A percentile compares a stretch with the other conserved stretches of the same genome.
phyloP scores from a whole-genome alignment of 2,113 vertebrate species.

The Upupa epops region DNA sequence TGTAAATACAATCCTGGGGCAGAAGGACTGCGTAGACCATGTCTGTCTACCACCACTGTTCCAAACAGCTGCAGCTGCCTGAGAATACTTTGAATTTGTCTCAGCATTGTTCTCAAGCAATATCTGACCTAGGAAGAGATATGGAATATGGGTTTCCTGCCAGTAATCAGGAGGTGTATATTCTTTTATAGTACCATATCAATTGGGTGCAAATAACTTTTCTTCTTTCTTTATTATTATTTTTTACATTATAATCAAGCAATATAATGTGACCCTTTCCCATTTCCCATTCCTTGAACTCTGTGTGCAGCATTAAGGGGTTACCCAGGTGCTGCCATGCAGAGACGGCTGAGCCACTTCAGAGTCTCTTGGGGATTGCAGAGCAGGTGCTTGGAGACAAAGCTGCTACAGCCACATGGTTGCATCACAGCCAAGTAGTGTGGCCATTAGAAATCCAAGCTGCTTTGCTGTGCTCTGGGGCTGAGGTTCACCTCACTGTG shows the following conservation, averaged over 20 bases:
- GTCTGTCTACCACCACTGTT: not conserved
- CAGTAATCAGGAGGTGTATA: not conserved
- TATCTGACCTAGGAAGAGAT: not conserved
- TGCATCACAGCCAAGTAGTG: not conserved
- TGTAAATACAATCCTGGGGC: not conserved
- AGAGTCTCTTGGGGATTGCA: not conserved
- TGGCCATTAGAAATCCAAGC: slow-evolving; percentile 3
- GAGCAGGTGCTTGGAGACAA: not conserved
- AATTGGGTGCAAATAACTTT: not conserved
- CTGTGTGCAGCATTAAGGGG: not conserved
- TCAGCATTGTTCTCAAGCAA: not conserved
- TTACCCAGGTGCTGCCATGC: not conserved
- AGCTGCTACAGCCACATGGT: slow-evolving; percentile 37
- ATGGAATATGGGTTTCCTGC: not conserved
- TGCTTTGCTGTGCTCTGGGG: not conserved
- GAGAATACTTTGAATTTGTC: not conserved
- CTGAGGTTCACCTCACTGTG: not conserved
- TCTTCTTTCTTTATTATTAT: not conserved
- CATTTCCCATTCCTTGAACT: not conserved
- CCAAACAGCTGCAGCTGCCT: not conserved
- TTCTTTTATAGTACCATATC: not conserved
- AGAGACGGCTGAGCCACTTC: not conserved
- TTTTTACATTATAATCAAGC: not conserved
- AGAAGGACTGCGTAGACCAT: not conserved
- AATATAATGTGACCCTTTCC: not conserved